These are phyloP conservation scores for Sinelater perroti DNA, from an alignment of 2,888 invertebrate species.

Conservation along the genomic window DNA sequence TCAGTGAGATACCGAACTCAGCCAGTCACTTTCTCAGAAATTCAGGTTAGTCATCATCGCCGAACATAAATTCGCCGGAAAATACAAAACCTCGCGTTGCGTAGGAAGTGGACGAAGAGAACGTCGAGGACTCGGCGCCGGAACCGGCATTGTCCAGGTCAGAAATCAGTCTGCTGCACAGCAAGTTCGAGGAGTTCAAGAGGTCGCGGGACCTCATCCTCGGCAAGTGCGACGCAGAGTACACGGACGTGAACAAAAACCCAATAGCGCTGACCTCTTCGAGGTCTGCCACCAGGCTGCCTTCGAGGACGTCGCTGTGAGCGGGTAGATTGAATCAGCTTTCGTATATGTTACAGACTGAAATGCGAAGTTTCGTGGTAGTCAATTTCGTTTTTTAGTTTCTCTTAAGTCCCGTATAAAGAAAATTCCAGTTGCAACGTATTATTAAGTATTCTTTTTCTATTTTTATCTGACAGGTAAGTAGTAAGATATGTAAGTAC, in stretches of 20 bases:
- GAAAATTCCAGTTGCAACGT: no score
- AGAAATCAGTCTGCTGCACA: conserved; percentile 61
- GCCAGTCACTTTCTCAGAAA: conserved; percentile 81
- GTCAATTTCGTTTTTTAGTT: no score
- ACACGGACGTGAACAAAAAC: conserved; percentile 43
- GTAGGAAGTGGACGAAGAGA: conserved; percentile 79
- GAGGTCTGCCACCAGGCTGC: conserved; percentile 50
- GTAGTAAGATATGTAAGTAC: no score
- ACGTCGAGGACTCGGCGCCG: conserved; percentile 60
- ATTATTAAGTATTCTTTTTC: no score
- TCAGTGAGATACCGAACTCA: conserved; percentile 70
- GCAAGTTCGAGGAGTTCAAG: conserved; percentile 68
- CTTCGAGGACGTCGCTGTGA: conserved; percentile 56
- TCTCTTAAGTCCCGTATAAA: no score
- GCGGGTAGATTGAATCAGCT: conserved; percentile 6
- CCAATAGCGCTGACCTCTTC: conserved; percentile 48
- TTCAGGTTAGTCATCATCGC: conserved; percentile 70
- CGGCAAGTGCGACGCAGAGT: conserved; percentile 38
- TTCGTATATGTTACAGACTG: background rate
- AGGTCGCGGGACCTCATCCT: conserved; percentile 59
- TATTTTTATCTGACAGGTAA: no score
- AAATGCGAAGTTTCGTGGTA: no score
- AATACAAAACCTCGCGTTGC: no score
- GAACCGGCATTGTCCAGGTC: conserved; percentile 63
- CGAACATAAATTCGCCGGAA: no score